Evolutionary conservation across 2,113 vertebrate species (phyloP), one percentile per base, ranked within the genome.

Genomic region (Dicaeum eximium): DNA sequence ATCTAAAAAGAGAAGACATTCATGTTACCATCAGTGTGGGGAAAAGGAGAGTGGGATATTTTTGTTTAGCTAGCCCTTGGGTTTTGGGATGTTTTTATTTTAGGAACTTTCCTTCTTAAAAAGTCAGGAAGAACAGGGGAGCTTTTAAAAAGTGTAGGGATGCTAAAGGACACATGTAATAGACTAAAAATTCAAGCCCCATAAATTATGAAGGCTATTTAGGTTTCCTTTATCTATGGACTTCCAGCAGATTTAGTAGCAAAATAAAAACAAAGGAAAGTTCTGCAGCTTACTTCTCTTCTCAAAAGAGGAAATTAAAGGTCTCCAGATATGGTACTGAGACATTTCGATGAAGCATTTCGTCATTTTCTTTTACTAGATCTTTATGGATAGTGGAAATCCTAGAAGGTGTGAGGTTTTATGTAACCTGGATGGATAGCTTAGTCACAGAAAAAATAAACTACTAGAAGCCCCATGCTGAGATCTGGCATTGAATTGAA

Each of bases 221-320:
- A 58, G 7, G 14, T 78, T 90, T 75, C n/a, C 70, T 65, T 91
- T 93, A 40, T 61, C 37, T 57, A 7, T 24, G 27, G 67, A 58
- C 6, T 90, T 83, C 25, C 25, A 44, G 16, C 27, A 84, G 51
- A 51, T 62, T 83, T 80, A 57, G 5, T 61, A 64, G 33, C 27
- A 70, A 91, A 84, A 28, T 50, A 80, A 86, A 91, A 62, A 28
- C 28, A 60, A 72, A 73, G 18, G 8, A 20, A 74, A 92, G 40
- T 66, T 51, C 27, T 78, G 27, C 51, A 74, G 7, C 3, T 84
- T 33, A 37, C 45, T 91, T 84, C 12, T 64, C 21, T 44, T 67
- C 28, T 83, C 40, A 38, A 69, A 94, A 80, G 23, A 84, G 30
- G 31, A 89, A 93, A 92, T 92, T 69, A 73, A 90, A 88, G 37